Base-by-base conservation (phyloP, 2,888 invertebrate genomes). In the Clepsis dumicolana region DNA sequence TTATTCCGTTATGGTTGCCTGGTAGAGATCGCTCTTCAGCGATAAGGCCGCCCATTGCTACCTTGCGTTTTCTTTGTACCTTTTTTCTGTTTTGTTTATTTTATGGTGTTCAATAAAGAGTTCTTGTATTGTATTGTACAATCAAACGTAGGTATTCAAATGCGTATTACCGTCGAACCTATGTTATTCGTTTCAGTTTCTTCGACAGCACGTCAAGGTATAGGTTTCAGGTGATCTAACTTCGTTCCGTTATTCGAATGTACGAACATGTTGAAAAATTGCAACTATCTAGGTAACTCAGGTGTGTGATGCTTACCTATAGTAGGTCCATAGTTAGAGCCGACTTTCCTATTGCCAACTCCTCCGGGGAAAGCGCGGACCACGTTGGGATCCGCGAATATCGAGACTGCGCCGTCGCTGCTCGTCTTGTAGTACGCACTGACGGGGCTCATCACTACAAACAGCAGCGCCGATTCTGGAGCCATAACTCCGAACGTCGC, bases 261-360 rank as follows among this genome's bases (percentile, higher is more conserved):
- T 16, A 7, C 16, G 8, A 41, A 7, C 7, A 41, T 35, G 3
- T 1, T 12, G 35, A 35, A 35, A 35, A 35, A 12, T 35, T 0
- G 35, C 35, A 41, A 16, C 4, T 8, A 7, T 8, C 12, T 38
- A n/a, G n/a, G n/a, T n/a, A n/a, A n/a, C n/a, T n/a, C 14, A n/a
- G n/a, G 14, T 5, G n/a, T n/a, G 4, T 38, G 1, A 24, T 24
- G 35, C 81, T 82, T 67, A 93, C 93, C 95, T 79, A 98, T 96
- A 5, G 98, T 98, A 25, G 98, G 98, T 52, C 96, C 97, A 81
- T 97, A 98, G 94, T 98, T 98, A 75, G 98, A 97, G 72, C 99
- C 99, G 95, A 99, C 97, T 94, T 99, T 99, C 77, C 96, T 96
- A 82, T 97, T 97, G 50, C 99, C 99, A 73, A 97, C 97, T 66